These are phyloP conservation scores for Sebastes melanostomus DNA, from an alignment of 2,797 vertebrate genomes.

Conservation along the genomic window DNA sequence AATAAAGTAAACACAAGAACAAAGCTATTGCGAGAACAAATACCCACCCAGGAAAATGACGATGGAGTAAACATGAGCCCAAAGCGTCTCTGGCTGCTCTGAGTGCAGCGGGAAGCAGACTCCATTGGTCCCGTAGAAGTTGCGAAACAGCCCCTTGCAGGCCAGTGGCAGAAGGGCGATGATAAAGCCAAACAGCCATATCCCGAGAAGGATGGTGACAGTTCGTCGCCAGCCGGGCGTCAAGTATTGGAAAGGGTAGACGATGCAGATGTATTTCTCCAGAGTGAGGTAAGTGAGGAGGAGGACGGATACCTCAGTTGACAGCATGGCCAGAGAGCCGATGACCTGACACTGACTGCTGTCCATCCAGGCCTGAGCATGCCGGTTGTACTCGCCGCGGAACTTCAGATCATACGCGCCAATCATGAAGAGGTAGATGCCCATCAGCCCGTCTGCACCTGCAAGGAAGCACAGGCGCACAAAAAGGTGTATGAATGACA, in stretches of 20 bases:
- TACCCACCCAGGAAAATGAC: constrained; percentile 93
- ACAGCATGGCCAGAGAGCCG: constrained; percentile 95
- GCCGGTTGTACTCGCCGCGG: constrained; percentile 94
- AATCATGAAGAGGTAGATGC: constrained; percentile 96
- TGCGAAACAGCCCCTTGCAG: constrained; percentile 91
- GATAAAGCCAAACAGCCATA: constrained; percentile 92
- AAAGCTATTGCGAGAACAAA: neutral
- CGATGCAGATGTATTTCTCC: constrained; percentile 98
- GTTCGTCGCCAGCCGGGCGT: constrained; percentile 91
- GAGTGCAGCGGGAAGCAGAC: constrained; percentile 98
- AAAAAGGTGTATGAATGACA: no score
- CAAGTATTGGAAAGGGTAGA: constrained; percentile 94
- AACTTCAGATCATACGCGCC: constrained; percentile 95
- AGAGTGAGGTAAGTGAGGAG: constrained; percentile 95
- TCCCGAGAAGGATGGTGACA: constrained; percentile 87
- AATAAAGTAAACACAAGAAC: neutral
- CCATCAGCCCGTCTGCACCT: constrained; percentile 98
- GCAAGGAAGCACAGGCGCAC: neutral
- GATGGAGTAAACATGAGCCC: constrained; percentile 94
- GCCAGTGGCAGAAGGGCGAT: constrained; percentile 91
- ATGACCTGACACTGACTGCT: constrained; percentile 92
- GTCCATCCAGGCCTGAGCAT: constrained; percentile 97
- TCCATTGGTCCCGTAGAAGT: constrained; percentile 96
- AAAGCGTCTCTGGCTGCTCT: constrained; percentile 90
- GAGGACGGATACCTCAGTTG: constrained; percentile 96